Conservation (phyloP, 2,888 invertebrate genomes). For the Agonum fuliginosum region DNA sequence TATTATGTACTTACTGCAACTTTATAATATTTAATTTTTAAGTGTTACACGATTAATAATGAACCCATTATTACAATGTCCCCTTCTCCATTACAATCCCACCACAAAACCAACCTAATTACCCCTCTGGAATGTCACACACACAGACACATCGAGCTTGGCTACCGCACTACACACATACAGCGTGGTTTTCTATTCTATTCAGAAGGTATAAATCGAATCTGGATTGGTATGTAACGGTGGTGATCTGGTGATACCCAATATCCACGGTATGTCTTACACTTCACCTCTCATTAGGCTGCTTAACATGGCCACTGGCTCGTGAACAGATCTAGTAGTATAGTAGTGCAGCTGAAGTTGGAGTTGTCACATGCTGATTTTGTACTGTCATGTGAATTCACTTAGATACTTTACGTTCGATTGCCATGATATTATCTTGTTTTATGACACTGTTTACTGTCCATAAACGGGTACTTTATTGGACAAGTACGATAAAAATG, state of each 20-base stretch:
- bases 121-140: constrained; percentile 13
- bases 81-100: too few species aligned
- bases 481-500: too few species aligned
- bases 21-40: too few species aligned
- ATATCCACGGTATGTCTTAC: constrained; percentile 59
- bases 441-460: too few species aligned
- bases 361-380: constrained; percentile 4
- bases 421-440: too few species aligned
- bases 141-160: background rate
- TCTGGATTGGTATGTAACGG: constrained; percentile 54
- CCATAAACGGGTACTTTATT: too few species aligned
- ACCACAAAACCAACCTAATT: constrained; percentile 21
- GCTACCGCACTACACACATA: background rate
- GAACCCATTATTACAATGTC: too few species aligned
- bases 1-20: too few species aligned
- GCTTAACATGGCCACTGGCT: constrained; percentile 58
- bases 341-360: too few species aligned
- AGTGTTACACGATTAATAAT: background rate
- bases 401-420: background rate
- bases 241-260: constrained; percentile 49
- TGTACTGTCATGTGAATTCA: background rate
- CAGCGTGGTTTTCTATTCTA: constrained; percentile 49
- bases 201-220: constrained; percentile 15
- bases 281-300: constrained; percentile 60
- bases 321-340: constrained; percentile 48